These are phyloP conservation scores for Steinernema scapterisci DNA, from an alignment of 2,888 invertebrate genomes.

Conservation along the genomic window DNA sequence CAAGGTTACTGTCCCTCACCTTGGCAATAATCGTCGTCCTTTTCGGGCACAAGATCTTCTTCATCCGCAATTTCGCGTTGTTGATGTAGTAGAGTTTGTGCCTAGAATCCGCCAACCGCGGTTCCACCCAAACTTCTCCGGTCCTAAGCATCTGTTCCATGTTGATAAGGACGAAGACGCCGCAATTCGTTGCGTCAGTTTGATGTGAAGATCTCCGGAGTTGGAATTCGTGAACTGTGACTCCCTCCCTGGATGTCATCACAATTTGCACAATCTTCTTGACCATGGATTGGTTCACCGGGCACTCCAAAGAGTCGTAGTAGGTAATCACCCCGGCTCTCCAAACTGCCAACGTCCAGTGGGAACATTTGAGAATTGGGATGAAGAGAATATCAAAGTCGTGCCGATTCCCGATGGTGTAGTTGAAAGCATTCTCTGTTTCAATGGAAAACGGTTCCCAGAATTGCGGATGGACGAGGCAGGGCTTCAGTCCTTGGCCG, in stretches of 20 bases:
- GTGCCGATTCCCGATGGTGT: not conserved
- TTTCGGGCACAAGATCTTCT: not conserved
- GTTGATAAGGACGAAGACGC: conserved; percentile 2
- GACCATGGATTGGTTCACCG: not conserved
- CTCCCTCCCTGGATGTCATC: not conserved
- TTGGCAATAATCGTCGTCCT: not conserved
- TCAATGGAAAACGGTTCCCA: not conserved
- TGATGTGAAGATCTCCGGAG: not conserved
- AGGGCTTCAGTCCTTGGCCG: conserved; percentile 3
- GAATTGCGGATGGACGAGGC: conserved; percentile 8
- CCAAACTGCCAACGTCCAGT: conserved; percentile 1
- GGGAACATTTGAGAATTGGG: not conserved
- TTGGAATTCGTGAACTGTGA: not conserved
- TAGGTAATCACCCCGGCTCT: not conserved
- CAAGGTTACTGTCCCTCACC: too few relatives aligned
- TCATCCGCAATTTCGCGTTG: not conserved
- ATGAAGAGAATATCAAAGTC: conserved; percentile 4
- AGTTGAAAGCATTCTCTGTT: not conserved
- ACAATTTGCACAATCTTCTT: not conserved
- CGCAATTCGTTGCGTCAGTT: not conserved
- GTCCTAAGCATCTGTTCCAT: conserved; percentile 5
- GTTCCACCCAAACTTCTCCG: not conserved
- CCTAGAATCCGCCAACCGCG: not conserved
- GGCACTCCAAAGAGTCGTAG: not conserved
- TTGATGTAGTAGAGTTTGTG: not conserved